Conservation (phyloP, 2,888 invertebrate genomes). For the Harmothoe impar region DNA sequence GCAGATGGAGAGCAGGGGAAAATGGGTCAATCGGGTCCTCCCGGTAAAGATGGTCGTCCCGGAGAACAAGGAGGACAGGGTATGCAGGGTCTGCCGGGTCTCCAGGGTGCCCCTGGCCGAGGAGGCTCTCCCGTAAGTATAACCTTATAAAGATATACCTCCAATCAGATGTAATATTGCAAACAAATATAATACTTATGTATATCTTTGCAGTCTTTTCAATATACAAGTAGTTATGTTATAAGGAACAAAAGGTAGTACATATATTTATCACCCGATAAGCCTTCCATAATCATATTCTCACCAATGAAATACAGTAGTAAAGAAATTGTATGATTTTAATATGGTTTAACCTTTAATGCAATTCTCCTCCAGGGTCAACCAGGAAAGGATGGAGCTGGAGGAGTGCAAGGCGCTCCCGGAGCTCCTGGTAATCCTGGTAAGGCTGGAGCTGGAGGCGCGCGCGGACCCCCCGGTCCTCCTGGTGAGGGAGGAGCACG, state of each 20-base stretch:
- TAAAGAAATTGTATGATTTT: too few species aligned
- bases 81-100: slow-evolving; percentile 65
- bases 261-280: neutral
- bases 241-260: too few species aligned
- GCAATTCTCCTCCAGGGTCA: slow-evolving; percentile 40
- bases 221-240: too few species aligned
- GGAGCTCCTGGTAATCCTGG: slow-evolving; percentile 66
- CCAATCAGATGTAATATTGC: neutral
- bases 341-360: neutral
- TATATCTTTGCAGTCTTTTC: too few species aligned
- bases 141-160: neutral
- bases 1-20: slow-evolving; percentile 62
- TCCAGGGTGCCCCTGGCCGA: slow-evolving; percentile 65
- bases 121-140: slow-evolving; percentile 62
- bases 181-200: too few species aligned
- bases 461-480: slow-evolving; percentile 86
- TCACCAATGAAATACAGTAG: too few species aligned
- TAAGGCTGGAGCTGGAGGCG: slow-evolving; percentile 53
- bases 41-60: slow-evolving; percentile 63
- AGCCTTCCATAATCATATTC: neutral
- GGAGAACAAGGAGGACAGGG: slow-evolving; percentile 71
- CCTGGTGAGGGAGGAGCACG: slow-evolving; percentile 62
- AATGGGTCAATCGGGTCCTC: slow-evolving; percentile 62
- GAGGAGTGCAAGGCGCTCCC: slow-evolving; percentile 61
- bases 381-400: slow-evolving; percentile 57